A percentile compares a stretch with the other conserved stretches of the same genome.
Evolutionary conservation across 1,140 invertebrate species (phyloP).

Genomic region (Diorhabda sublineata): DNA sequence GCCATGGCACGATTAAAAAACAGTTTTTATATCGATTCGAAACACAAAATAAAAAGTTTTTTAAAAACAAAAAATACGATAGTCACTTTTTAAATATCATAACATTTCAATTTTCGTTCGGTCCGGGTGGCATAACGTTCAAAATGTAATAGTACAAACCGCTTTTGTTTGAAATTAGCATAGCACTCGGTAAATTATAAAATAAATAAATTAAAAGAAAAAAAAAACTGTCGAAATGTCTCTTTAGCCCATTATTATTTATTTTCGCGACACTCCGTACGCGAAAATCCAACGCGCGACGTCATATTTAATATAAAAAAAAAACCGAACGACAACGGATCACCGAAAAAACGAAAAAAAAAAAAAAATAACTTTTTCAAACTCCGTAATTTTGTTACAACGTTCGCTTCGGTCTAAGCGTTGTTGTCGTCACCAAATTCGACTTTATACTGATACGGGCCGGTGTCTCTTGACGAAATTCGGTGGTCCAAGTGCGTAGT

Average conservation of each 20-base stretch:
- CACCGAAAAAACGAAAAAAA: not conserved
- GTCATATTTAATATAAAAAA: not conserved
- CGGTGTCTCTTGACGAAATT: slow-evolving; percentile 21
- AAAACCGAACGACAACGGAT: not conserved
- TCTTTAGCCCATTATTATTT: slow-evolving; percentile 23
- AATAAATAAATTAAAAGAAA: slow-evolving; percentile 21
- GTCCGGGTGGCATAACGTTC: slow-evolving; percentile 14
- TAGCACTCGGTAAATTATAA: slow-evolving; percentile 3
- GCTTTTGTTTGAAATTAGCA: slow-evolving; percentile 4
- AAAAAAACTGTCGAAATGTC: slow-evolving; percentile 2
- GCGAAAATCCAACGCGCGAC: slow-evolving; percentile 4
- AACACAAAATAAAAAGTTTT: slow-evolving; percentile 29
- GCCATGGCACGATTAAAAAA: slow-evolving; percentile 38
- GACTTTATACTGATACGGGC: slow-evolving; percentile 14
- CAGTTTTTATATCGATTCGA: slow-evolving; percentile 18
- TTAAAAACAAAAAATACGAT: slow-evolving; percentile 40
- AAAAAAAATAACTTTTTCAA: not conserved
- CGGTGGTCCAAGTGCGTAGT: slow-evolving; percentile 30
- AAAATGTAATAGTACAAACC: slow-evolving; percentile 7
- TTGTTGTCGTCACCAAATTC: slow-evolving; percentile 11
- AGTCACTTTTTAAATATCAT: slow-evolving; percentile 29
- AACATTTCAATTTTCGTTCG: slow-evolving; percentile 27
- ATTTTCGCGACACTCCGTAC: slow-evolving; percentile 1
- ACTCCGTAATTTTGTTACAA: too few relatives aligned
- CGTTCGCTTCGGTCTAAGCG: not conserved